Percentiles rank a stretch among this genome's conserved stretches.
Evolutionary conservation across 2,888 invertebrate genomes (phyloP).

Genomic region (Monoplex corrugatus): DNA sequence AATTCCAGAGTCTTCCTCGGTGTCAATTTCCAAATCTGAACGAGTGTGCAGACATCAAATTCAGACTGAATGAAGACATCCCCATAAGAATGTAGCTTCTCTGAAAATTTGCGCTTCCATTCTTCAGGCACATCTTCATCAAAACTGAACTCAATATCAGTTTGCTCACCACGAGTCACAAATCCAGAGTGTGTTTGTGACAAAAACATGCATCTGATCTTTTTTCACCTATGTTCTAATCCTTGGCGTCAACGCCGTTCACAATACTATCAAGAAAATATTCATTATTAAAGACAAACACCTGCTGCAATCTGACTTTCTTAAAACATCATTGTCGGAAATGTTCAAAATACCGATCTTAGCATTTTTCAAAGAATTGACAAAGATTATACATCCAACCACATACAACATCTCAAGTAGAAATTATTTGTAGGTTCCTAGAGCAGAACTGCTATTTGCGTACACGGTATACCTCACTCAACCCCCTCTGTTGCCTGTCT

Average conservation of each 20-base stretch:
- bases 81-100: neutral
- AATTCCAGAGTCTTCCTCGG: neutral
- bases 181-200: neutral
- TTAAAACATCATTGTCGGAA: neutral
- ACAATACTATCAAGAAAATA: neutral
- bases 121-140: neutral
- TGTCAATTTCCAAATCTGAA: neutral
- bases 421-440: neutral
- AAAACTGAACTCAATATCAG: neutral
- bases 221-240: neutral
- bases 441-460: neutral
- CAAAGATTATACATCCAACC: neutral
- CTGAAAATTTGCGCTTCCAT: neutral
- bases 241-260: neutral
- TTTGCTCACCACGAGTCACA: neutral
- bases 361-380: neutral
- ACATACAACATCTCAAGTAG: neutral
- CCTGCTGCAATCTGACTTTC: neutral
- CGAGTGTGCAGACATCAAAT: conserved; percentile 14
- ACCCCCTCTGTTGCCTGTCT: too few species aligned
- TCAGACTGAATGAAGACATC: conserved; percentile 41
- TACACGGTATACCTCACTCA: too few species aligned
- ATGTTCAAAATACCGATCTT: neutral
- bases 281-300: neutral
- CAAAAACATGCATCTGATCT: neutral